Base-by-base conservation (phyloP, 2,888 invertebrate genomes). In the Tridacna crocea region DNA sequence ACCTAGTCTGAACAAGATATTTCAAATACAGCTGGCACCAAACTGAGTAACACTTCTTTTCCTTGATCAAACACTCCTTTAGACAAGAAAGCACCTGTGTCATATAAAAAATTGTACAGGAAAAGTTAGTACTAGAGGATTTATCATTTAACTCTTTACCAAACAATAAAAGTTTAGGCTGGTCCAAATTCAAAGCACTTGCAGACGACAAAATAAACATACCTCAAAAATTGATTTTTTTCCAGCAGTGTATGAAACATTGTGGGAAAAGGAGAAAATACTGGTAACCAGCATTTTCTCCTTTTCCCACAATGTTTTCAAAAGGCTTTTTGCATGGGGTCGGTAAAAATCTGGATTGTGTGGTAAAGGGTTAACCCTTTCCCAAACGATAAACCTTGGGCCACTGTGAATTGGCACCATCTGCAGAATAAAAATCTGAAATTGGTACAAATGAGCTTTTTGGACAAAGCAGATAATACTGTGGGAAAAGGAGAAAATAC, bases 1-100 rank as follows among this genome's bases (percentile, higher is more conserved):
- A 55, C 94, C 94, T 96, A 26, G 97, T 96, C 90, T 96, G 96
- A 80, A 95, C 95, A 27, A 96, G 95, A 91, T 97, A 96, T 91
- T 96, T 96, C 48, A 95, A 94, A 94, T 97, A 97, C 73, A 96
- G 93, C 89, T 96, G 96, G 89, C 95, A 95, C 97, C 97, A 97
- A 0, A 95, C 95, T 70, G 95, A 95, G 88, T 96, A 96, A 89
- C 96, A 96, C 0, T 96, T 96, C 83, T 96, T 95, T 87, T 97
- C 97, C 74, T 95, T 94, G 36, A 93, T 93, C 61, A 97, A 94
- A 91, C 97, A 96, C 82, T 95, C 95, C 11, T 96, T 94, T 66
- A 97, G 93, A 86, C 96, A 95, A 73, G 96, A 95, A 70, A 94
- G 83, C 66, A 95, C 77, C 94, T 95, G 89, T 17, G 91, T 90